Evolutionary conservation across 1,140 invertebrate species (phyloP), one percentile per base, ranked within the genome.

Genomic region (Penaeus japonicus): DNA sequence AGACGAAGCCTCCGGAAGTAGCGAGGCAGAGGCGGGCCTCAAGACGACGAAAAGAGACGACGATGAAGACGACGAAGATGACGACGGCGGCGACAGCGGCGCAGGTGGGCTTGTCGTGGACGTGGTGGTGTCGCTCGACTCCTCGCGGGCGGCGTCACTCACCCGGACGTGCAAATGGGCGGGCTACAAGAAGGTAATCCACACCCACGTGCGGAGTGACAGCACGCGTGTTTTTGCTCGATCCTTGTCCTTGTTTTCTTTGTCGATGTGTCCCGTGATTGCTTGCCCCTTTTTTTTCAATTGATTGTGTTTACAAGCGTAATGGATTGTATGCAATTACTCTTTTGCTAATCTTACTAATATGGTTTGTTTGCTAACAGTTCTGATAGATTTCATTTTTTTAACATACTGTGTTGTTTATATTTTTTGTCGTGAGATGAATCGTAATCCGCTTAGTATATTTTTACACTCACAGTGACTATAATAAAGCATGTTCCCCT

Each of bases 161-260:
- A 84, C 83, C 62, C 39, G 83, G 22, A 84, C 83, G 27, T 84
- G 83, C 24, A 70, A n/a, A 22, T 84, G 83, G 83, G 30, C 83
- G 1, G 83, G 83, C 15, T 84, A 75, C 35, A 84, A 73, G 35
- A 84, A 84, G 83, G 83, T 84, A 75, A 84, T 32, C n/a, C 47
- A 84, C n/a, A 15, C 47, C 47, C 10, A 39, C 47, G 4, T 47
- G 47, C 15, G 47, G 47, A 47, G 5, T 12, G 77, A 12, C 32
- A 79, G n/a, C 39, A 79, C n/a, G 27, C 70, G 12, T n/a, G 32
- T 22, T 47, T 39, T n/a, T 24, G n/a, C 73, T 35, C 62, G 22
- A 65, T 65, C 62, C n/a, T 35, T 35, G 22, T 65, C 22, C 62
- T 20, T 30, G n/a, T n/a, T 15, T 4, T 65, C 62, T 79, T n/a